Evolutionary conservation across 2,888 invertebrate species (phyloP).

Genomic region (Sphecodes monilicornis): DNA sequence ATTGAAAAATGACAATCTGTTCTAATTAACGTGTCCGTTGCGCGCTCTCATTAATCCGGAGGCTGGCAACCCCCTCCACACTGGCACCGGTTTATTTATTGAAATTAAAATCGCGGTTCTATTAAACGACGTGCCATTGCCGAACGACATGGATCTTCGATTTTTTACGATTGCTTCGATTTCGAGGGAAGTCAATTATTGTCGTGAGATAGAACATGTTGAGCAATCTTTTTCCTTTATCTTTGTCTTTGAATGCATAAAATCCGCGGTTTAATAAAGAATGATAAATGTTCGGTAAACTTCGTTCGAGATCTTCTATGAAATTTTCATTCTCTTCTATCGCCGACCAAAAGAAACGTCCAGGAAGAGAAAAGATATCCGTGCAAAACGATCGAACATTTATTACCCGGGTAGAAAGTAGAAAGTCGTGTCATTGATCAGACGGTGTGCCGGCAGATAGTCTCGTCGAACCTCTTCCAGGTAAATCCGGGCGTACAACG

Average conservation of each 20-base stretch:
- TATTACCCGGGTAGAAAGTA: neutral
- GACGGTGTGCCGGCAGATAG: neutral
- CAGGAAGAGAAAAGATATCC: neutral
- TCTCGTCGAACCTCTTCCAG: neutral
- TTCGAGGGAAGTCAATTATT: too few species aligned
- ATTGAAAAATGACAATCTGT: slow-evolving; percentile 44
- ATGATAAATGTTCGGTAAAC: neutral
- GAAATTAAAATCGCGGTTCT: slow-evolving; percentile 29
- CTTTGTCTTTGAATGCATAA: too few species aligned
- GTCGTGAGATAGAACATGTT: too few species aligned
- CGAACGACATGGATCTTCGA: neutral
- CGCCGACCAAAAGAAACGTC: neutral
- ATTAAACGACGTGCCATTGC: slow-evolving; percentile 20
- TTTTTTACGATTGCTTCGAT: neutral
- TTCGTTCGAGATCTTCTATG: neutral
- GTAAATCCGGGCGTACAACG: slow-evolving; percentile 7
- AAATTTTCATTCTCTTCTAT: too few species aligned
- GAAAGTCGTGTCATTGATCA: slow-evolving; percentile 15
- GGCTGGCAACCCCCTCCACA: too few species aligned
- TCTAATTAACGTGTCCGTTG: slow-evolving; percentile 36
- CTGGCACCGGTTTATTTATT: slow-evolving; percentile 12
- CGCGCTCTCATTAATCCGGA: slow-evolving; percentile 34
- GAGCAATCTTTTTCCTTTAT: too few species aligned
- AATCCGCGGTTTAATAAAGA: too few species aligned
- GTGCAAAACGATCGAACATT: neutral